Conservation (phyloP, 2,797 vertebrate genomes). For the Artibeus lituratus region DNA sequence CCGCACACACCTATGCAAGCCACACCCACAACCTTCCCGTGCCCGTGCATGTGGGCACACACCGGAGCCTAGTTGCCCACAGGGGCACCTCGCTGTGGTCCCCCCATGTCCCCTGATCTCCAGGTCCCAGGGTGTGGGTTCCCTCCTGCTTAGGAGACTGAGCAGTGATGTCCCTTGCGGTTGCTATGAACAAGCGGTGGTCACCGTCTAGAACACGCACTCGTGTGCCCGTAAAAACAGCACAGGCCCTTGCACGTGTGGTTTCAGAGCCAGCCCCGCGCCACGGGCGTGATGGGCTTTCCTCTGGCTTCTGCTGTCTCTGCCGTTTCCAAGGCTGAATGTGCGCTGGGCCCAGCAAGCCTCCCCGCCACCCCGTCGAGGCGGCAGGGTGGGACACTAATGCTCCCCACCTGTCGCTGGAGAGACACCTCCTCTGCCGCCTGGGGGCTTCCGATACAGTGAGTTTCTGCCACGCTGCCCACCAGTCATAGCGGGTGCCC, state of each 20-base stretch:
- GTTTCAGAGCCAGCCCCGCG: background rate
- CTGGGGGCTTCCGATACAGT: background rate
- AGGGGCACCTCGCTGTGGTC: background rate
- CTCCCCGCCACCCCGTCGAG: background rate
- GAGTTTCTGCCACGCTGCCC: background rate
- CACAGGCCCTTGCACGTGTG: background rate
- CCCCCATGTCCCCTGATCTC: background rate
- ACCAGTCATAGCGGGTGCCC: rapidly evolving
- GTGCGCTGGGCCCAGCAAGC: background rate
- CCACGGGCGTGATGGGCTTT: background rate
- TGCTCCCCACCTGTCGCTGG: background rate
- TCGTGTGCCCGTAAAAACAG: background rate
- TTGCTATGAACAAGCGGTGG: background rate
- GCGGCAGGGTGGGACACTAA: rapidly evolving
- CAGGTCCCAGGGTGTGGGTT: background rate
- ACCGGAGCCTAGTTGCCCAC: too few species aligned
- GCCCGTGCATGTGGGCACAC: background rate
- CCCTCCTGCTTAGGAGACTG: background rate
- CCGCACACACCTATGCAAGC: too few species aligned
- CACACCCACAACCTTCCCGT: background rate
- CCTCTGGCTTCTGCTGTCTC: background rate
- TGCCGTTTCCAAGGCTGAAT: background rate
- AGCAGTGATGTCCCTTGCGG: background rate
- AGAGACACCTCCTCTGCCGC: background rate
- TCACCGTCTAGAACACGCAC: background rate